Evolutionary conservation across 2,888 invertebrate genomes (phyloP).

Genomic region (Altica lythri): DNA sequence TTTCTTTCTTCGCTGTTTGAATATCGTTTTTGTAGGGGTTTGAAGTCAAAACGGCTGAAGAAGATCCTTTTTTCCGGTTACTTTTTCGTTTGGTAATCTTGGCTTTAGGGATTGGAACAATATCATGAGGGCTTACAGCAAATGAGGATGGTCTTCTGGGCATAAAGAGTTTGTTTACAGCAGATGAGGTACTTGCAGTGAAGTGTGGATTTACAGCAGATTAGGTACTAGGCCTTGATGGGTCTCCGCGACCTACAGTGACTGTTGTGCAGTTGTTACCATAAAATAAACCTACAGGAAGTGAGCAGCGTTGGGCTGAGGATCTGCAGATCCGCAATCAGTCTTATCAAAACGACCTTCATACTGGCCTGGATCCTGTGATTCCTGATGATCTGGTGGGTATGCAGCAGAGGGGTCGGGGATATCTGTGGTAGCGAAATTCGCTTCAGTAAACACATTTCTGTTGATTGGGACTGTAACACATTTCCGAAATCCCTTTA

Average conservation of each 20-base stretch:
- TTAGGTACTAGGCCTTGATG: too few species aligned
- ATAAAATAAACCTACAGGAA: background rate
- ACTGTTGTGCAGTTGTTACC: background rate
- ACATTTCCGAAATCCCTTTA: conserved; percentile 12
- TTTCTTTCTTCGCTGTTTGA: conserved; percentile 5
- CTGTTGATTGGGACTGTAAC: conserved; percentile 10
- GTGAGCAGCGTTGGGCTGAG: background rate
- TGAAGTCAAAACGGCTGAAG: conserved; percentile 6
- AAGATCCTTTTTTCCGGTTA: conserved; percentile 3
- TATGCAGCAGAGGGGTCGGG: background rate
- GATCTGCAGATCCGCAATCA: background rate
- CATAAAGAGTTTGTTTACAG: background rate
- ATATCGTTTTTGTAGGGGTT: conserved; percentile 1
- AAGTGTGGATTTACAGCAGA: background rate
- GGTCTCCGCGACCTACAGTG: background rate
- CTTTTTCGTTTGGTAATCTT: background rate
- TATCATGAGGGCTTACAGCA: conserved; percentile 5
- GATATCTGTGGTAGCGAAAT: conserved; percentile 12
- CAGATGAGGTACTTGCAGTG: conserved; percentile 5
- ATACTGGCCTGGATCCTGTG: background rate
- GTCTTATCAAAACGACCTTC: background rate
- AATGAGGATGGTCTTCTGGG: conserved; percentile 3
- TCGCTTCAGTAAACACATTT: conserved; percentile 7
- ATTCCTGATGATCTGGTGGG: conserved; percentile 4
- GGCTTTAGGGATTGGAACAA: background rate